A percentile compares a stretch with the other conserved stretches of the same genome.
Evolutionary conservation across 2,888 invertebrate species (phyloP).

Genomic region (Vesta saturnalis): DNA sequence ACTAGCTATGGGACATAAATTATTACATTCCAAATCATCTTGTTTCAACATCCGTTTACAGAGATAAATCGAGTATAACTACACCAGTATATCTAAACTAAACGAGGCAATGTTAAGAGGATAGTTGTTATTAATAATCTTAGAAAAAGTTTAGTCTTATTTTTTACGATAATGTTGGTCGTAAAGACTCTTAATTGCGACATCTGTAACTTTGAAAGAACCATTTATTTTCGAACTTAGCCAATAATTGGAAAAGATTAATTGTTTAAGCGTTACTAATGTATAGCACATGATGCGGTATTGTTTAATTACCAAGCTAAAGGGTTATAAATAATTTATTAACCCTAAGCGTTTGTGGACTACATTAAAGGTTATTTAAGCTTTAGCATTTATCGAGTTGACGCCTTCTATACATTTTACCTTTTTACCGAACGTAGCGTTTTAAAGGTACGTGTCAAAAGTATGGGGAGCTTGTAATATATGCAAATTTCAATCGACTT

Average conservation of each 20-base stretch:
- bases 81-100: not conserved
- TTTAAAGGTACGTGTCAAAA: no score
- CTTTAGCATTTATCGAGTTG: no score
- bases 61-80: not conserved
- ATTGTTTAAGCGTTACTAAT: not conserved
- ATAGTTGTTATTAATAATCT: not conserved
- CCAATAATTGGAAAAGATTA: slow-evolving; percentile 1
- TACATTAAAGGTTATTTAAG: not conserved
- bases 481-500: not conserved
- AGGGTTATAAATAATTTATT: no score
- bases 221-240: not conserved
- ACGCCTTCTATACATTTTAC: no score
- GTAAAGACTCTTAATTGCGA: slow-evolving; percentile 1
- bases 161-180: slow-evolving; percentile 1
- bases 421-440: no score
- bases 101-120: not conserved
- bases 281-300: not conserved
- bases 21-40: not conserved
- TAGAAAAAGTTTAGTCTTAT: not conserved
- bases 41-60: not conserved
- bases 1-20: not conserved
- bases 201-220: not conserved
- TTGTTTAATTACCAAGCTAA: no score
- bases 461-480: no score
- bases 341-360: no score